These are phyloP conservation scores for Berghia stephanieae DNA, from an alignment of 1,140 invertebrate species.

Conservation along the genomic window DNA sequence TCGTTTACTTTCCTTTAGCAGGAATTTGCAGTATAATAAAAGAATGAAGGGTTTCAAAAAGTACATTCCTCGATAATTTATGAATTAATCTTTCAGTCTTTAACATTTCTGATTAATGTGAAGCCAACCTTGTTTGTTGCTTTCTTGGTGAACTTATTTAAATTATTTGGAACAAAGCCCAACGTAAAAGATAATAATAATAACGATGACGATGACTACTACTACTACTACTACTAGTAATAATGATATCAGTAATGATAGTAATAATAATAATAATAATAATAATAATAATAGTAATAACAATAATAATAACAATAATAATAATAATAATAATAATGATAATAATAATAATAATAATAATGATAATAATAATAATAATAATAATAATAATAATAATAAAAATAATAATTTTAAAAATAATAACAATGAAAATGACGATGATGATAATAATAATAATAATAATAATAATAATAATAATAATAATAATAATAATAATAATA, in stretches of 20 bases:
- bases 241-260: not conserved
- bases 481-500: not conserved
- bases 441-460: not conserved
- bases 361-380: not conserved
- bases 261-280: not conserved
- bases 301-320: slow-evolving; percentile 10
- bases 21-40: no score
- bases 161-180: no score
- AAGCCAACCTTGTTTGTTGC: no score
- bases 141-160: no score
- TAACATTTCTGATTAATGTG: no score
- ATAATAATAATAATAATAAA: not conserved
- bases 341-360: slow-evolving; percentile 3
- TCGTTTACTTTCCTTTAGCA: no score
- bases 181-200: no score
- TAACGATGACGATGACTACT: no score
- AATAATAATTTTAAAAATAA: not conserved
- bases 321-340: slow-evolving; percentile 10
- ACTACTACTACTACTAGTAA: not conserved
- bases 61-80: no score
- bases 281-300: slow-evolving; percentile 6
- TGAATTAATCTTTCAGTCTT: no score
- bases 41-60: no score
- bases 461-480: slow-evolving; percentile 13
- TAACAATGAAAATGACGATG: no score